Evolutionary conservation across 2,888 invertebrate species (phyloP).

Genomic region (Drosophila mettleri): DNA sequence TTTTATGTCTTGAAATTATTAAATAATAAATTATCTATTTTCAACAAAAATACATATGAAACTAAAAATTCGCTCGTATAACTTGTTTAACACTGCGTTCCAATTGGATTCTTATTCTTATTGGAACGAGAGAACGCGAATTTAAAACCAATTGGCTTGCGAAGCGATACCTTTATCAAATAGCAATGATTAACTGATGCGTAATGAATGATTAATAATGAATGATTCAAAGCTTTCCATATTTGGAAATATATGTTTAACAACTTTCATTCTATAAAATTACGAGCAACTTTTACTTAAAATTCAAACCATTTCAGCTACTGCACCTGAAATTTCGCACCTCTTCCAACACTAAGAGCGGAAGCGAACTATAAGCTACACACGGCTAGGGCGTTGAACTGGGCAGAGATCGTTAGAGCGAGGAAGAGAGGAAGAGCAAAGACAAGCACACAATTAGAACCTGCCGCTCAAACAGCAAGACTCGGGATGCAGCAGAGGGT

Average conservation of each 20-base stretch:
- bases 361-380: slow-evolving; percentile 22
- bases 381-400: not conserved
- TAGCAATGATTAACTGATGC: not conserved
- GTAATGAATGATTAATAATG: not conserved
- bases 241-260: not conserved
- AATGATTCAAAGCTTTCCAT: not conserved
- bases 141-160: not conserved
- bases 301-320: slow-evolving; percentile 19
- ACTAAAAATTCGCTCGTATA: not conserved
- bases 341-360: slow-evolving; percentile 8
- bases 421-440: slow-evolving; percentile 27
- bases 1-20: not conserved
- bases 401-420: slow-evolving; percentile 1
- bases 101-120: not conserved
- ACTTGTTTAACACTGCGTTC: not conserved
- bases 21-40: not conserved
- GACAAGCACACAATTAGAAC: slow-evolving; percentile 10
- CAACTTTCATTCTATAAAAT: not conserved
- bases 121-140: not conserved
- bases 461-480: slow-evolving; percentile 17
- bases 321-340: slow-evolving; percentile 46
- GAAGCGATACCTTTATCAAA: not conserved
- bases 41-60: not conserved
- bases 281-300: not conserved
- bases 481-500: slow-evolving; percentile 13